A percentile compares a stretch with the other conserved stretches of the same genome.
These are phyloP conservation scores for Hylyphantes graminicola DNA, from an alignment of 1,140 invertebrate genomes.

Conservation along the genomic window DNA sequence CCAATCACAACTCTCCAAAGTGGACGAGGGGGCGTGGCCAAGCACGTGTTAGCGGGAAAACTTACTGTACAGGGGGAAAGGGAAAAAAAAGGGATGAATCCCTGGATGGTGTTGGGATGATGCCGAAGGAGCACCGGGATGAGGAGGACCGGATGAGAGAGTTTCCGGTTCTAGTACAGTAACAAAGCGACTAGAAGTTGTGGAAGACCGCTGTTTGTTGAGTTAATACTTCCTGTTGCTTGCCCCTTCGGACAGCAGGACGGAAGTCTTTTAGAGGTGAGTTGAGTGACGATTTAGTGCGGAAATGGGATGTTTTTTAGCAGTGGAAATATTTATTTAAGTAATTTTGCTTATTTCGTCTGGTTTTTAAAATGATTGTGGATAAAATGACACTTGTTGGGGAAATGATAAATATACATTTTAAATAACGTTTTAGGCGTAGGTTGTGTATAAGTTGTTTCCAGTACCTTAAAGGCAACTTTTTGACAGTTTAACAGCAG, in stretches of 20 bases:
- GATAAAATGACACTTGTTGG: neutral
- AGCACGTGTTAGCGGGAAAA: conserved; percentile 25
- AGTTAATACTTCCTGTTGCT: conserved; percentile 18
- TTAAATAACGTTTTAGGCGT: too few species aligned
- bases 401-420: neutral
- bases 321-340: too few species aligned
- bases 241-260: neutral
- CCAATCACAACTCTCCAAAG: conserved; percentile 39
- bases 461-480: too few species aligned
- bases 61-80: neutral
- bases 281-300: neutral
- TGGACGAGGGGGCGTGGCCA: conserved; percentile 22
- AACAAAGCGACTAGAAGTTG: conserved; percentile 34
- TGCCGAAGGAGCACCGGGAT: conserved; percentile 32
- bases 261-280: neutral
- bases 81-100: conserved; percentile 4
- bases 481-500: too few species aligned
- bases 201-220: conserved; percentile 1
- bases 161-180: conserved; percentile 40
- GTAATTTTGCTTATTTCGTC: neutral
- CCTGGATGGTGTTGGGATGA: conserved; percentile 23
- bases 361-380: neutral
- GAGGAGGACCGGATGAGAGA: conserved; percentile 39
- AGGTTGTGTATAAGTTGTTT: too few species aligned
- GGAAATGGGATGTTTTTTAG: neutral